Conservation (phyloP, 1,140 invertebrate genomes). For the Tetramorium parvispinum region DNA sequence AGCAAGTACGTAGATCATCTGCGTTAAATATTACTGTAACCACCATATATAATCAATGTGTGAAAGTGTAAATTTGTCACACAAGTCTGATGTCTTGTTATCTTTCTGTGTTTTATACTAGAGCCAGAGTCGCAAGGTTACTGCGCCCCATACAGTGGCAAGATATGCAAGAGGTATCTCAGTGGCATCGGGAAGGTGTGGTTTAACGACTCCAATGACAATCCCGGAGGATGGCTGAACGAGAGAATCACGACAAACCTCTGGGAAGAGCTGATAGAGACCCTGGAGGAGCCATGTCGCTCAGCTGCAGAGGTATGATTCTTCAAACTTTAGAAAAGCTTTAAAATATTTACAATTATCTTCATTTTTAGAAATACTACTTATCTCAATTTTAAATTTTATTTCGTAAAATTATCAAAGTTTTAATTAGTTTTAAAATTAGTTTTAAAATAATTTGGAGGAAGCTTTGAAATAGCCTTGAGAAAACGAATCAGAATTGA, state of each 20-base stretch:
- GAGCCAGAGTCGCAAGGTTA: conserved; percentile 86
- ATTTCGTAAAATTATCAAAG: too few species aligned
- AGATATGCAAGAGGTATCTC: conserved; percentile 94
- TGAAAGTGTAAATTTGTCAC: not conserved
- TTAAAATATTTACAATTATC: too few species aligned
- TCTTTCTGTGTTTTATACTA: not conserved
- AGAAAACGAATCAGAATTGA: not conserved
- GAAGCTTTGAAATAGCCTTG: too few species aligned
- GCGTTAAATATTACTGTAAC: not conserved
- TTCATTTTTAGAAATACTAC: too few species aligned
- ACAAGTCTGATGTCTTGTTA: not conserved
- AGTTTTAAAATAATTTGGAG: too few species aligned
- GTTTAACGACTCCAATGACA: conserved; percentile 91
- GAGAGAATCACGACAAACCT: conserved; percentile 93
- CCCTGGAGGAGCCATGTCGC: conserved; percentile 92
- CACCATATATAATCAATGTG: too few species aligned
- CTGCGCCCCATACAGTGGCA: conserved; percentile 95
- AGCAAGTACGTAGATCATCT: conserved; percentile 72
- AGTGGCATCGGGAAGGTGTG: conserved; percentile 91
- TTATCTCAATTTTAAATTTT: too few species aligned
- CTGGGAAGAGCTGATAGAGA: conserved; percentile 94
- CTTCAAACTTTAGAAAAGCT: too few species aligned
- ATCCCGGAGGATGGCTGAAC: conserved; percentile 91
- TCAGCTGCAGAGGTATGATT: conserved; percentile 91
- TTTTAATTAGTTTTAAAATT: too few species aligned